A percentile compares a stretch with the other conserved stretches of the same genome.
phyloP scores from a whole-genome alignment of 2,888 invertebrate species.

The Scotopteryx bipunctaria region DNA sequence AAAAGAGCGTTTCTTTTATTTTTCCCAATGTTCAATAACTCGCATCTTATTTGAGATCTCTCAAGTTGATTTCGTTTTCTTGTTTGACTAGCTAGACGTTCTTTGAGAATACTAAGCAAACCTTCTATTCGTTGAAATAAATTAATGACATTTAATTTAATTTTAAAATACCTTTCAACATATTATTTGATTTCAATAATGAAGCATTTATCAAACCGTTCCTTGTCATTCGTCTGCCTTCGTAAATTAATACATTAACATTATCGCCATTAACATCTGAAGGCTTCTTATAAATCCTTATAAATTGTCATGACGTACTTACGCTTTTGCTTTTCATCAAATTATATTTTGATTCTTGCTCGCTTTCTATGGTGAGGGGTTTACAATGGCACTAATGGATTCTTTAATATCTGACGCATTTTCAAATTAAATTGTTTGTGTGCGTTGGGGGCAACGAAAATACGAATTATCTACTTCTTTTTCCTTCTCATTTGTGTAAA shows the following conservation, averaged over 20 bases:
- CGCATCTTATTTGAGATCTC: constrained; percentile 23
- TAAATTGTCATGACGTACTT: constrained; percentile 49
- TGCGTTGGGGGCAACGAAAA: constrained; percentile 14
- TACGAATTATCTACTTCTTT: constrained; percentile 8
- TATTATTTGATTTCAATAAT: constrained; percentile 5
- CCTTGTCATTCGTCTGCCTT: constrained; percentile 29
- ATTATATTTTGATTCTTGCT: constrained; percentile 56
- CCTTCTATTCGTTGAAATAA: constrained; percentile 10
- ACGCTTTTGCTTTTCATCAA: constrained; percentile 48
- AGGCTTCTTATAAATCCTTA: constrained; percentile 47
- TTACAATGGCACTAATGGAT: constrained; percentile 52
- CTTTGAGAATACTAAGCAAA: constrained; percentile 23
- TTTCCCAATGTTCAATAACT: constrained; percentile 38
- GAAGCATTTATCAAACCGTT: constrained; percentile 15
- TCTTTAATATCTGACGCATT: constrained; percentile 50
- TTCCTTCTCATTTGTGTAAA: not conserved
- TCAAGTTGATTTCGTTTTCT: constrained; percentile 29
- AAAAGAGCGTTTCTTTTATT: constrained; percentile 12
- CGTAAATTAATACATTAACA: constrained; percentile 45
- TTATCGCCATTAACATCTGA: constrained; percentile 43
- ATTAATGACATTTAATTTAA: constrained; percentile 3
- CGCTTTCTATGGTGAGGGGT: constrained; percentile 39
- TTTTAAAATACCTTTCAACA: not conserved
- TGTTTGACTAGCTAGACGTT: constrained; percentile 26
- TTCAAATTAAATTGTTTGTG: constrained; percentile 45